Evolutionary conservation across 2,888 invertebrate genomes (phyloP), one percentile per base, ranked within the genome.

Genomic region (Epistrophe grossulariae): DNA sequence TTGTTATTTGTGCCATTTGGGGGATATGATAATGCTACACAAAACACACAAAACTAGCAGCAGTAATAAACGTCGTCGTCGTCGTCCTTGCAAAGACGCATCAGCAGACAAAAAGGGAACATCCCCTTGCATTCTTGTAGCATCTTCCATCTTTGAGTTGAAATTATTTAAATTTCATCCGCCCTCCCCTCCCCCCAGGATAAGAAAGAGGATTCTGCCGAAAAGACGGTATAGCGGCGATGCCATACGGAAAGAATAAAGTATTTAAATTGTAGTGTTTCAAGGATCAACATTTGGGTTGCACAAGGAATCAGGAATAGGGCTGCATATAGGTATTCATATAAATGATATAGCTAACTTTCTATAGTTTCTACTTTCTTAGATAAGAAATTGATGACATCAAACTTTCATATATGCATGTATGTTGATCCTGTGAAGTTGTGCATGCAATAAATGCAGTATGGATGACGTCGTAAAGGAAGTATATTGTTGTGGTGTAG

Each of bases 361-460:
- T 79, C 74, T 59, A 76, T 24, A 72, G 60, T 80, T 77, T 62
- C 76, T 60, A 72, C 62, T 80, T 77, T 77, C 80, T 55, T 43
- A 80, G 84, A 84, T 80, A 80, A 77, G 84, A 72, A 84, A 84
- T 84, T 84, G 84, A 84, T 84, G 80, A 78, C 84, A 81, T 84
- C 45, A 80, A 84, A 77, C 40, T 77, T 81, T 78, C 80, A 84
- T 80, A 24, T 24, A 24, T 24, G 24, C 3, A 24, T 24, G 24
- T 24, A 70, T 70, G 77, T 73, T 84, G 77, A 78, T 84, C 80
- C 84, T 77, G 68, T 57, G 66, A 79, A 83, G 50, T 74, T 83
- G 50, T 74, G 66, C 68, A 55, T 70, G 70, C 70, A 70, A 70
- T 55, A 55, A 70, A 55, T 70, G 70, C 70, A 70, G 43, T 40